Evolutionary conservation across 2,888 invertebrate genomes (phyloP).

Genomic region (Polia nebulosa): DNA sequence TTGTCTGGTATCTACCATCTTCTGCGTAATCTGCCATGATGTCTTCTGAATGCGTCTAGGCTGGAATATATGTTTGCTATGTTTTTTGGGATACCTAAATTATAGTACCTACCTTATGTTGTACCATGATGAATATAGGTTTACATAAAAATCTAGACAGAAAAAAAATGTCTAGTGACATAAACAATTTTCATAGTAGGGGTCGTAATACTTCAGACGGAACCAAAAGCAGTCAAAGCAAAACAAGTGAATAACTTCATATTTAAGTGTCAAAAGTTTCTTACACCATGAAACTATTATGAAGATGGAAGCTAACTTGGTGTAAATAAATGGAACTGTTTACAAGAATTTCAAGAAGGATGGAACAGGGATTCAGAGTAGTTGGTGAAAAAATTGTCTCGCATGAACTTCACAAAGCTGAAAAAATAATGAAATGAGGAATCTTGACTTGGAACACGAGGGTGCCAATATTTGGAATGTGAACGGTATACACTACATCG

Average conservation of each 20-base stretch:
- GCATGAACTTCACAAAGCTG: too few relatives aligned
- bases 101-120: too few relatives aligned
- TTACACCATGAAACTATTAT: conserved; percentile 43
- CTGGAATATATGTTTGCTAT: too few relatives aligned
- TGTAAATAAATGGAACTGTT: conserved; percentile 28
- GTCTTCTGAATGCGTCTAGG: too few relatives aligned
- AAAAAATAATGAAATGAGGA: background rate
- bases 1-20: too few relatives aligned
- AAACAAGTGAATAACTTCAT: conserved; percentile 58
- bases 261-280: conserved; percentile 51
- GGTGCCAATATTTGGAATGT: too few relatives aligned
- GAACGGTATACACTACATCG: too few relatives aligned
- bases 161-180: too few relatives aligned
- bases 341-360: conserved; percentile 12
- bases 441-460: background rate
- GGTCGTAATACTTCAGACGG: conserved; percentile 24
- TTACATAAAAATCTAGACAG: background rate
- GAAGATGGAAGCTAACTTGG: conserved; percentile 23
- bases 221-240: conserved; percentile 48
- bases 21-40: too few relatives aligned
- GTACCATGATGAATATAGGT: background rate
- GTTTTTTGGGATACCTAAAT: too few relatives aligned
- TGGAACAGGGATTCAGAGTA: background rate
- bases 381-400: background rate
- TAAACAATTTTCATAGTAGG: conserved; percentile 44